Base-by-base conservation (phyloP, 2,113 vertebrate genomes). In the Synodontis membranacea region DNA sequence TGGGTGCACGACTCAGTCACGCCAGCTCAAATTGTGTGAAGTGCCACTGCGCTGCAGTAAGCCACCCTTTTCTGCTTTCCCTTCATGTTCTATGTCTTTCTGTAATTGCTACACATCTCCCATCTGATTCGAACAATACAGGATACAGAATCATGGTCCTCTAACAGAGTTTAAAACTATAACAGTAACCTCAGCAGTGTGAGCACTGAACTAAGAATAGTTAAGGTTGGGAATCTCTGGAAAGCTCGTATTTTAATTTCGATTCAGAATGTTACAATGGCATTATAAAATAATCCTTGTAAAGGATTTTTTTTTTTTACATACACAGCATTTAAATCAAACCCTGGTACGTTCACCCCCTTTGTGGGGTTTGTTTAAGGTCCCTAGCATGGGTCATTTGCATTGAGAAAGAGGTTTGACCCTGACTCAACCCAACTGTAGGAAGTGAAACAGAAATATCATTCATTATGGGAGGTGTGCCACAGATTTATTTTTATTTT, bases 41-140 rank as follows among this genome's bases (percentile, higher is more conserved):
- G 54, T 87, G 72, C 85, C 87, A 52, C 44, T 83, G n/a, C 15
- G 44, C 64, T 86, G 83, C 60, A 23, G 85, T 88, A 72, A 87
- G 56, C 56, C 74, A 75, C 84, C 72, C 8, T 7, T 82, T 76
- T 66, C 83, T 82, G 68, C 62, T 60, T 48, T 66, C 28, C 23
- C n/a, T 70, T 9, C 44, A 34, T 14, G 21, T 70, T 31, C 28
- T 4, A n/a, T 1, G 23, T 21, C 23, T 74, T 31, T 81, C 21
- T 31, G 19, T 52, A 44, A 84, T 80, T 48, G 44, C 8, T 75
- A 21, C 25, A 28, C 23, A 70, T n/a, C 50, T 44, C 42, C 66
- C 58, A 54, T 79, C 80, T 23, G 80, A 64, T 17, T 39, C 15
- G 1, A 82, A 8, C 17, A 52, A 39, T 37, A n/a, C 48, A 66